These are phyloP conservation scores for Cartodere bifasciata DNA, from an alignment of 2,888 invertebrate genomes.

Conservation along the genomic window DNA sequence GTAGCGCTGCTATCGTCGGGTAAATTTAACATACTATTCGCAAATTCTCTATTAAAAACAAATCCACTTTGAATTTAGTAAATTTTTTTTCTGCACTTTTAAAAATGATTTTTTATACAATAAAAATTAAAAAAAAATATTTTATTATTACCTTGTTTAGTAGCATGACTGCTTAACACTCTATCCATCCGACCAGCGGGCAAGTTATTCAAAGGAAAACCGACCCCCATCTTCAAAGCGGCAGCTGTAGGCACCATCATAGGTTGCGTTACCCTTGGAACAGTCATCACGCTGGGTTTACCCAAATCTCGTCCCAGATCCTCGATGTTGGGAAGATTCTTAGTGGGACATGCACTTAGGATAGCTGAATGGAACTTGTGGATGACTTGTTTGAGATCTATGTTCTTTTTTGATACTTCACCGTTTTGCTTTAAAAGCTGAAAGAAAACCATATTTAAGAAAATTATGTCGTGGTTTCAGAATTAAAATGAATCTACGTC, in stretches of 20 bases:
- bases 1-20: too few relatives aligned
- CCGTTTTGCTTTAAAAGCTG: constrained; percentile 47
- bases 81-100: not conserved
- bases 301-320: constrained; percentile 42
- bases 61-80: too few relatives aligned
- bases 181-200: constrained; percentile 55
- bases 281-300: constrained; percentile 23
- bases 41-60: too few relatives aligned
- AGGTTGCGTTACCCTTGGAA: constrained; percentile 31
- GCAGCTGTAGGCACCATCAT: constrained; percentile 71
- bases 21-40: too few relatives aligned
- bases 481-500: not conserved
- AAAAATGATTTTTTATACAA: not conserved
- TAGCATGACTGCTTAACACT: constrained; percentile 45
- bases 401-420: constrained; percentile 48
- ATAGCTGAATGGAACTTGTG: constrained; percentile 50
- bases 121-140: constrained; percentile 1
- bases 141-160: constrained; percentile 39
- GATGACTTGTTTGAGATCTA: constrained; percentile 46
- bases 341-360: constrained; percentile 45
- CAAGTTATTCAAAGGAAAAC: constrained; percentile 64
- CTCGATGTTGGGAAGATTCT: constrained; percentile 44
- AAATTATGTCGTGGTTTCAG: too few relatives aligned
- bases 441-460: constrained; percentile 11
- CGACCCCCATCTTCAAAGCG: constrained; percentile 76